phyloP scores from a whole-genome alignment of 2,888 invertebrate genomes.

The Ophion ellenae region DNA sequence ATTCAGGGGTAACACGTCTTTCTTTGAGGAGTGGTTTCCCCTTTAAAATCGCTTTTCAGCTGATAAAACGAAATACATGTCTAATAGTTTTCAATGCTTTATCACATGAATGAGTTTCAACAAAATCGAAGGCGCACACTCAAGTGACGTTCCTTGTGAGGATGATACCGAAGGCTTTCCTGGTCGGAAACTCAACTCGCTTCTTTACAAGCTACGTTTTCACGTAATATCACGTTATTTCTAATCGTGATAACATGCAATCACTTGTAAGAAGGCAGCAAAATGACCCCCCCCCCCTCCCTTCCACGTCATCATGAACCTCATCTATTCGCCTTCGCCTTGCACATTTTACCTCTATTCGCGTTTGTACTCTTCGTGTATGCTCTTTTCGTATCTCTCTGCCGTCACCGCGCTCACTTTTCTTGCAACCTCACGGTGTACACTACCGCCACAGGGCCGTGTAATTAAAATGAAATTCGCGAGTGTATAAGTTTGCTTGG shows the following conservation, averaged over 20 bases:
- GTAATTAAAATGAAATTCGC: conserved; percentile 75
- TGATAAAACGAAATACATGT: too few relatives aligned
- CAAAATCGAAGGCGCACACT: too few relatives aligned
- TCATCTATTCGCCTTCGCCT: conserved; percentile 8
- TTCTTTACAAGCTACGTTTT: conserved; percentile 8
- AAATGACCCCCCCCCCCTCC: conserved; percentile 55
- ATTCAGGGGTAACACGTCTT: too few relatives aligned
- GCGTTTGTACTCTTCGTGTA: conserved; percentile 38
- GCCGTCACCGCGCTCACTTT: conserved; percentile 15
- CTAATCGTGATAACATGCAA: conserved; percentile 23
- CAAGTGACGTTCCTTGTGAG: background rate
- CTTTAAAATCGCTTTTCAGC: too few relatives aligned
- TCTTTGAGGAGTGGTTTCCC: too few relatives aligned
- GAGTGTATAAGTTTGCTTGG: conserved; percentile 68
- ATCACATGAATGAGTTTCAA: too few relatives aligned
- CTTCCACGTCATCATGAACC: background rate
- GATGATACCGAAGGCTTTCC: conserved; percentile 1
- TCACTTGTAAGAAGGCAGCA: conserved; percentile 43
- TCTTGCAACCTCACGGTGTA: conserved; percentile 16
- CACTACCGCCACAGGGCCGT: conserved; percentile 45
- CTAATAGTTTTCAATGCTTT: too few relatives aligned
- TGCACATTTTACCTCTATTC: conserved; percentile 24
- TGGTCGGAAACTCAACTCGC: background rate
- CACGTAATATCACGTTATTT: conserved; percentile 14
- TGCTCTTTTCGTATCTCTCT: conserved; percentile 34